These are phyloP conservation scores for Alligator sinensis DNA, from an alignment of 2,113 vertebrate species.

Conservation along the genomic window DNA sequence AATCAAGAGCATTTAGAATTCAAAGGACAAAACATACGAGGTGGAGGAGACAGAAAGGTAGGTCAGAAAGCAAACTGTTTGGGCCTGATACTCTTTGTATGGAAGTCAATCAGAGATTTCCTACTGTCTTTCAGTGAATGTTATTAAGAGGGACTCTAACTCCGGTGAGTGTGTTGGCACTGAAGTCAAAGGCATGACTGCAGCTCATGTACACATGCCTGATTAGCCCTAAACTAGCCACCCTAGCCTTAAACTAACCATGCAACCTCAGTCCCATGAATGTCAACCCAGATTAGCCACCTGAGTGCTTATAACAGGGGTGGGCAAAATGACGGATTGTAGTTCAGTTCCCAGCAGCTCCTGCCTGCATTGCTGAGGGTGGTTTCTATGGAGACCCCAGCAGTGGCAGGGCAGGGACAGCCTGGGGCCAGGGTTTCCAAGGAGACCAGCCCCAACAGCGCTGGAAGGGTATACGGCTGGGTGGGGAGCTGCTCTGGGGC, in stretches of 20 bases:
- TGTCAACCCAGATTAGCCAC: fast-evolving
- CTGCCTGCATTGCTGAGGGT: too few species aligned
- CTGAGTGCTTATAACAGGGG: fast-evolving
- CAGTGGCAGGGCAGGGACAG: too few species aligned
- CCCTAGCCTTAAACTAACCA: background rate
- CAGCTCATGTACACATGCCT: background rate
- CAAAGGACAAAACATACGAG: background rate
- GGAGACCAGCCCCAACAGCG: too few species aligned
- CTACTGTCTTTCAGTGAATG: background rate
- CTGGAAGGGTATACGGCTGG: too few species aligned
- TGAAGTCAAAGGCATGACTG: background rate
- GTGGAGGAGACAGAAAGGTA: fast-evolving
- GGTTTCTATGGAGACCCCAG: too few species aligned
- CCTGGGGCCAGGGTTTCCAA: too few species aligned
- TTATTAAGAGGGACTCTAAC: background rate
- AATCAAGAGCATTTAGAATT: background rate
- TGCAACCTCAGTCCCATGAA: background rate
- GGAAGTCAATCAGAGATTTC: background rate
- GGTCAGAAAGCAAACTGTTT: background rate
- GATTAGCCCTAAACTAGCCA: background rate
- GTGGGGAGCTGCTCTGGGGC: too few species aligned
- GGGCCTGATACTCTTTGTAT: background rate
- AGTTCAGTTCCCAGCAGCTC: too few species aligned
- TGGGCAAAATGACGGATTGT: background rate
- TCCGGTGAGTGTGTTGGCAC: background rate